Base-by-base conservation (phyloP, 2,797 vertebrate genomes). In the Characodon lateralis region DNA sequence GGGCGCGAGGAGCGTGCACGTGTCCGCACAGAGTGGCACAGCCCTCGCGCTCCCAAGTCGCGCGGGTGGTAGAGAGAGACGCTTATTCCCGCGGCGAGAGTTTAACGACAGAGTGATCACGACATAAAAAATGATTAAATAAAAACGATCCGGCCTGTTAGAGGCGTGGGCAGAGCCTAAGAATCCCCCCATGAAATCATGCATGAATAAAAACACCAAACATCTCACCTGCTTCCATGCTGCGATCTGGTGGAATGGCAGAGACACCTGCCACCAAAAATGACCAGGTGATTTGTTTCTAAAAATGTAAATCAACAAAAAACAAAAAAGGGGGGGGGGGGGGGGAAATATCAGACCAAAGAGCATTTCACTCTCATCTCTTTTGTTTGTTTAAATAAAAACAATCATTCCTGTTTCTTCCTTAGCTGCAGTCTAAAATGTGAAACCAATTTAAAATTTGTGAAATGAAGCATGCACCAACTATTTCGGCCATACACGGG, bases 21-120 rank as follows among this genome's bases (percentile, higher is more conserved):
- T 91, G 90, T 85, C 86, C 81, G 89, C 94, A 88, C 80, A 91
- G 91, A 89, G 88, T 89, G 77, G 84, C 93, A 92, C 85, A 89
- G 83, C 91, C 80, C 79, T 91, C 91, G 88, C 92, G 88, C 87
- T 72, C 70, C n/a, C 48, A 35, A 65, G 48, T 78, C 75, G 91
- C 91, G 88, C 92, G 78, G 68, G 70, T 58, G 73, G 43, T 3
- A 72, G 43, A n/a, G 72, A 56, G 72, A 68, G 31, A 74, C 39
- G 63, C 18, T 22, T 74, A 77, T 65, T 53, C 56, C 72, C 35
- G 70, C 12, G 20, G 24, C 35, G 22, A 73, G 73, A 39, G 35
- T 69, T 74, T 48, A 72, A 55, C 69, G 55, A 69, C 28, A 59
- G 28, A 77, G 43, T 63, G 58, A 79, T 85, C 78, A 80, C 28